Evolutionary conservation across 35 echinoderm and acorn worm genomes (phyloP), one percentile per base, ranked within the genome.

Genomic region (Anneissia japonica): DNA sequence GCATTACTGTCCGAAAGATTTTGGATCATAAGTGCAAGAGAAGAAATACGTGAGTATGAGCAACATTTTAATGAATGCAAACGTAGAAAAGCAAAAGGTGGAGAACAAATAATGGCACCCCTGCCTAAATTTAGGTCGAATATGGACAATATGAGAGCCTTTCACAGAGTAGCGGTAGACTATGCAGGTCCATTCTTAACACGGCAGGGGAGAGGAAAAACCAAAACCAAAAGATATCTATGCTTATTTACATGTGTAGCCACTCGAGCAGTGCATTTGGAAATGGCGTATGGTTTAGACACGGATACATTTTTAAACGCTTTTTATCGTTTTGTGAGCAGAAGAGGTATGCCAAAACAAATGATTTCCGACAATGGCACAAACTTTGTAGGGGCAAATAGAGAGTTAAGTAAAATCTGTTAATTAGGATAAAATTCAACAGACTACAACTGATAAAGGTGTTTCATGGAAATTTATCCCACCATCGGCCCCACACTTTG

Each of bases 241-340:
- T 87, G 85, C 51, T 55, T 87, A 4, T 87, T 87, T n/a, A 87
- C 85, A 31, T 87, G 85, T 79, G 19, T 87, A 36, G 74, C 74
- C 35, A 79, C 85, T 34, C 10, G 76, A 32, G 74, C 76, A 4
- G 85, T 87, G 26, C 85, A 87, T 79, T 36, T 87, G 13, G 76
- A 79, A 41, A 79, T 87, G 30, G 74, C 85, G 13, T 87, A 79
- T 77, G 72, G 85, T 11, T 26, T 87, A 23, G 74, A 87, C 31
- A 46, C 74, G 23, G 85, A 87, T 79, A 39, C 85, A 17, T 87
- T 87, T 39, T 34, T 51, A 34, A 77, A 87, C 56, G 74, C 72
- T 32, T 86, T 86, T 73, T 78, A 38, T 77, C 3, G 83, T 12
- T 72, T 84, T 56, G 46, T 74, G 0, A 73, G 31, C 31, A 55